A percentile compares a stretch with the other conserved stretches of the same genome.
These are phyloP conservation scores for Sminthurinus signatus DNA, from an alignment of 1,140 invertebrate genomes.

Conservation along the genomic window DNA sequence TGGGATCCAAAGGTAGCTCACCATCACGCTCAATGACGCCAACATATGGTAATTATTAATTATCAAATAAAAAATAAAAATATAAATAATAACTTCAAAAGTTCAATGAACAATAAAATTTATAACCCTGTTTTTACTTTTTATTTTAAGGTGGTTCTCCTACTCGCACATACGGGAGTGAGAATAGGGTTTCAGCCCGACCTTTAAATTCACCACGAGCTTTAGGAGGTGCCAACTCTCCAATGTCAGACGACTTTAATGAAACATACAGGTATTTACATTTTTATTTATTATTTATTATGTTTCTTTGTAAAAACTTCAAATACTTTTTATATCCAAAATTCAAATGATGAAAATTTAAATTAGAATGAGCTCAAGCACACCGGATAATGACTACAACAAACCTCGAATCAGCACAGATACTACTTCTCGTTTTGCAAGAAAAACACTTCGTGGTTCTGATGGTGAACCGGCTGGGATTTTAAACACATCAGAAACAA, in stretches of 20 bases:
- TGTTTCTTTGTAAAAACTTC: too few species aligned
- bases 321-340: too few species aligned
- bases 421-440: slow-evolving; percentile 59
- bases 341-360: too few species aligned
- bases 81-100: too few species aligned
- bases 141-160: too few species aligned
- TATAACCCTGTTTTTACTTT: too few species aligned
- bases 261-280: slow-evolving; percentile 57
- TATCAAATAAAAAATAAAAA: too few species aligned
- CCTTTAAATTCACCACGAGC: slow-evolving; percentile 44
- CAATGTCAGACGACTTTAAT: slow-evolving; percentile 56
- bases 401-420: slow-evolving; percentile 57
- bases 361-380: slow-evolving; percentile 53
- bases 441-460: slow-evolving; percentile 57
- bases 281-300: too few species aligned
- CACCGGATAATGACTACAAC: slow-evolving; percentile 50
- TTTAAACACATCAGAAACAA: slow-evolving; percentile 52
- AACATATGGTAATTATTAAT: slow-evolving; percentile 29
- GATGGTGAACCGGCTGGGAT: slow-evolving; percentile 57
- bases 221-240: slow-evolving; percentile 33
- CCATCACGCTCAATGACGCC: slow-evolving; percentile 42
- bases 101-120: too few species aligned
- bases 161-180: slow-evolving; percentile 6
- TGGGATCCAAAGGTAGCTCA: slow-evolving; percentile 42
- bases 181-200: slow-evolving; percentile 34